Percentiles rank a stretch among this genome's conserved stretches.
These are phyloP conservation scores for Agrilus cyanescens DNA, from an alignment of 2,888 invertebrate species.

Conservation along the genomic window DNA sequence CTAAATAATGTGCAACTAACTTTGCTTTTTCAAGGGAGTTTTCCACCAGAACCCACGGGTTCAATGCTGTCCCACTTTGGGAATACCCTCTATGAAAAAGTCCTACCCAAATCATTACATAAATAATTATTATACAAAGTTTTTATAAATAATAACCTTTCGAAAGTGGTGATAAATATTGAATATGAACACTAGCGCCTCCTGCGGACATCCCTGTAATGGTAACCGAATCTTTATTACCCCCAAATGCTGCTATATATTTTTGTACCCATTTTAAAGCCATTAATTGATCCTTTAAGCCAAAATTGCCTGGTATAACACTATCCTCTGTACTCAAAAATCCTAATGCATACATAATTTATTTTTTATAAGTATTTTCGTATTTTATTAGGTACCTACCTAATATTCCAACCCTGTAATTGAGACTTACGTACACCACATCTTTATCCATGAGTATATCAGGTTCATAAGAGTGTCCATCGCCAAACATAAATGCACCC, in stretches of 20 bases:
- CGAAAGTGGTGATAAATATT: conserved; percentile 49
- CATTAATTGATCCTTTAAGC: conserved; percentile 56
- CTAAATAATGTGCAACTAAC: conserved; percentile 43
- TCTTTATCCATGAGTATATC: conserved; percentile 46
- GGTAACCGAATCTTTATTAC: conserved; percentile 52
- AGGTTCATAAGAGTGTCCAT: conserved; percentile 35
- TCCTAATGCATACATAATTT: conserved; percentile 33
- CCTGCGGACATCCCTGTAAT: conserved; percentile 57
- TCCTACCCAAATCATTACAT: conserved; percentile 24
- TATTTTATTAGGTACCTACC: conserved; percentile 32
- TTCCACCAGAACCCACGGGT: conserved; percentile 40
- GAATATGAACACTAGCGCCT: conserved; percentile 58
- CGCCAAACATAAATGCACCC: conserved; percentile 50
- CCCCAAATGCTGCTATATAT: conserved; percentile 56
- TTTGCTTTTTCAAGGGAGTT: conserved; percentile 45
- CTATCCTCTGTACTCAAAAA: conserved; percentile 60
- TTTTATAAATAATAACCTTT: conserved; percentile 11
- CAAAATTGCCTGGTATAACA: conserved; percentile 52
- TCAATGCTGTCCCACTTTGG: conserved; percentile 52
- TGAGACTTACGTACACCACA: conserved; percentile 50
- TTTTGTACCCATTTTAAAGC: conserved; percentile 54
- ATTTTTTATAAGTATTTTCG: no score
- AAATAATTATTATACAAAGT: background rate
- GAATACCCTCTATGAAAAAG: conserved; percentile 48
- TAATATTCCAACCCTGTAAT: conserved; percentile 52